Conservation (phyloP, 2,113 vertebrate genomes). For the Hemibagrus wyckioides region DNA sequence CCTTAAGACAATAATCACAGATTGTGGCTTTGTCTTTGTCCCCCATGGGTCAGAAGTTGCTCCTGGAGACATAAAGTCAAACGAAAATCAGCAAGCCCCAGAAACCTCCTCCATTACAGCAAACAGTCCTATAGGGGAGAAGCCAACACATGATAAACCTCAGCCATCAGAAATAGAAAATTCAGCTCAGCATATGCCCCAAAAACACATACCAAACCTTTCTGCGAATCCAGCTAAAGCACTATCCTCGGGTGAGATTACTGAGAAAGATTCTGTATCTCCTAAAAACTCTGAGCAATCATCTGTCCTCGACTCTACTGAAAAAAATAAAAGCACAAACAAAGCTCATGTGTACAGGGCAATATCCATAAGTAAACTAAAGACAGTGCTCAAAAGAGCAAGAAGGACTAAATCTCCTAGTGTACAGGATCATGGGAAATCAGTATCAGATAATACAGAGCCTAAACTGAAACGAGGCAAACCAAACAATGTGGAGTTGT, state of each 20-base stretch:
- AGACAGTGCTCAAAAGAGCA: constrained; percentile 61
- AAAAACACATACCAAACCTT: constrained; percentile 15
- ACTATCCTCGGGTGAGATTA: neutral
- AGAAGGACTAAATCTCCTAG: constrained; percentile 53
- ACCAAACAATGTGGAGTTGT: neutral
- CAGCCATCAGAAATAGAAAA: constrained; percentile 35
- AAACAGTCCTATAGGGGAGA: constrained; percentile 19
- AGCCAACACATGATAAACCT: constrained; percentile 18
- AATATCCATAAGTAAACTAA: constrained; percentile 64
- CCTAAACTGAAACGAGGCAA: constrained; percentile 39
- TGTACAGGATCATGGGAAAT: neutral
- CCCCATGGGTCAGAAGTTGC: constrained; percentile 66
- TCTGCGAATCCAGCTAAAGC: neutral
- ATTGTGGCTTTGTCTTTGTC: constrained; percentile 73
- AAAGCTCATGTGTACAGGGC: constrained; percentile 52
- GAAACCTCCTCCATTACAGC: neutral
- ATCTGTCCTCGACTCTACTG: constrained; percentile 4
- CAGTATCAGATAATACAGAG: constrained; percentile 25
- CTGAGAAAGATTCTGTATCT: neutral
- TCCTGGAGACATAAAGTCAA: constrained; percentile 48
- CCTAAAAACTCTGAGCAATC: constrained; percentile 33
- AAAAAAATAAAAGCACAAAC: constrained; percentile 36
- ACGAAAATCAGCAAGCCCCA: constrained; percentile 11
- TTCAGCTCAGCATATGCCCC: neutral
- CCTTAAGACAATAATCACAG: constrained; percentile 69